Conservation (phyloP, 2,113 vertebrate genomes). For the Rhynchomys soricoides region DNA sequence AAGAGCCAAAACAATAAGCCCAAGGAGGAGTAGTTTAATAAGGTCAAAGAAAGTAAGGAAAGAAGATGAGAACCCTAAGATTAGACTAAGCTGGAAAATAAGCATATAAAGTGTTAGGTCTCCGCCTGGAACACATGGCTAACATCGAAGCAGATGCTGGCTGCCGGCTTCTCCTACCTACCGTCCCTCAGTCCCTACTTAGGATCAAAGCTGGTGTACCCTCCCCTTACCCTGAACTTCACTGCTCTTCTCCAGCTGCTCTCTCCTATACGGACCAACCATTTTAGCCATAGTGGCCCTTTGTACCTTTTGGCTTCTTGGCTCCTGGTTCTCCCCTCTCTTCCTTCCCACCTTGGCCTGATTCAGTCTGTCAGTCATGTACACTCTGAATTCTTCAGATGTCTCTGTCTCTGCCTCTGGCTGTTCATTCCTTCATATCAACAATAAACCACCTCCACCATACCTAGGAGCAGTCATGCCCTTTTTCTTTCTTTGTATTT, state of each 20-base stretch:
- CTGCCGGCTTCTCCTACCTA: too few relatives aligned
- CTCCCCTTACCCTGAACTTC: neutral
- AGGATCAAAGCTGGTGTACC: neutral
- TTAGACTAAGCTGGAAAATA: neutral
- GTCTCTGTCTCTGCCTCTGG: neutral
- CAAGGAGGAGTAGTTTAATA: neutral
- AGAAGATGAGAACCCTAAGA: neutral
- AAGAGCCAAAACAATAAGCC: neutral
- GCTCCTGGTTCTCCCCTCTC: neutral
- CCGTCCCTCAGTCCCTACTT: neutral
- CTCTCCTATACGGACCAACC: neutral
- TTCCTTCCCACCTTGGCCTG: neutral
- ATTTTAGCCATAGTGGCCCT: neutral
- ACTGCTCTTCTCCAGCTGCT: neutral
- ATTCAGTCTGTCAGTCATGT: neutral
- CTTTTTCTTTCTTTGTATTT: neutral
- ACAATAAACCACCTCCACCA: neutral
- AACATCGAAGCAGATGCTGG: neutral
- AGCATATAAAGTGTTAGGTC: neutral
- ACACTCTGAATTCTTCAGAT: neutral
- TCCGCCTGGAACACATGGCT: neutral
- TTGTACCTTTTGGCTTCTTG: neutral
- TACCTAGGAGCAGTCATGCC: neutral
- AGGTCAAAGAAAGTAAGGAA: neutral
- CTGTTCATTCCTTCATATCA: neutral